A percentile compares a stretch with the other conserved stretches of the same genome.
Evolutionary conservation across 2,113 vertebrate species (phyloP).

Genomic region (Sebastes schlegelii): DNA sequence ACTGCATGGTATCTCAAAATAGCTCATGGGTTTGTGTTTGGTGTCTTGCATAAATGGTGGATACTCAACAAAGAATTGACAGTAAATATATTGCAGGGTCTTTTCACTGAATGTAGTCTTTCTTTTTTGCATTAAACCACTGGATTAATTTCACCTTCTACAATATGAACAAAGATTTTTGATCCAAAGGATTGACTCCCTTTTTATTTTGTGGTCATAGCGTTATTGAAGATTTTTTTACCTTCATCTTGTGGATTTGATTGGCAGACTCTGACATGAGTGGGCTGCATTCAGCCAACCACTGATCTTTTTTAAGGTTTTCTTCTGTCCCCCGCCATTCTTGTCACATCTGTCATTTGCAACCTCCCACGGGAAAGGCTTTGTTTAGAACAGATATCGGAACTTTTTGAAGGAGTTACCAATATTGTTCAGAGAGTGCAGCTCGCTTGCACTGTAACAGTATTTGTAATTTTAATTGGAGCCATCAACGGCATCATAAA

Average conservation of each 20-base stretch:
- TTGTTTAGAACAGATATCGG: conserved; percentile 76
- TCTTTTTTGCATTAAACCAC: conserved; percentile 6
- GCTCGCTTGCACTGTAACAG: conserved; percentile 29
- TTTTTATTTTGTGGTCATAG: conserved; percentile 31
- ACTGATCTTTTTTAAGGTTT: conserved; percentile 79
- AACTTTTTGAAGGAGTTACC: conserved; percentile 69
- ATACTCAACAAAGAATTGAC: not conserved
- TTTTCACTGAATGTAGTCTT: not conserved
- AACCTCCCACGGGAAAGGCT: conserved; percentile 78
- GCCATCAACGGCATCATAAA: conserved; percentile 34
- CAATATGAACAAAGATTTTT: conserved; percentile 18
- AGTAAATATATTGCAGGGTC: not conserved
- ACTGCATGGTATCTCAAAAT: conserved; percentile 11
- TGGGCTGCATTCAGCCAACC: conserved; percentile 76
- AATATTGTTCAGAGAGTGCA: conserved; percentile 40
- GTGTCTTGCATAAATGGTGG: not conserved
- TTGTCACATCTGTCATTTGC: conserved; percentile 82
- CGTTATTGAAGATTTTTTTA: conserved; percentile 16
- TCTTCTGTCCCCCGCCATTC: conserved; percentile 72
- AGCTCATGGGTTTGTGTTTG: conserved; percentile 30
- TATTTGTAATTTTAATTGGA: conserved; percentile 54
- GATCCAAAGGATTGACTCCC: conserved; percentile 7
- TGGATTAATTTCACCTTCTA: not conserved
- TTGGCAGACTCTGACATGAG: conserved; percentile 75
- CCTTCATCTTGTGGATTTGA: conserved; percentile 54